A percentile compares a stretch with the other conserved stretches of the same genome.
These are phyloP conservation scores for Lymantria dispar DNA, from an alignment of 2,888 invertebrate species.

Conservation along the genomic window DNA sequence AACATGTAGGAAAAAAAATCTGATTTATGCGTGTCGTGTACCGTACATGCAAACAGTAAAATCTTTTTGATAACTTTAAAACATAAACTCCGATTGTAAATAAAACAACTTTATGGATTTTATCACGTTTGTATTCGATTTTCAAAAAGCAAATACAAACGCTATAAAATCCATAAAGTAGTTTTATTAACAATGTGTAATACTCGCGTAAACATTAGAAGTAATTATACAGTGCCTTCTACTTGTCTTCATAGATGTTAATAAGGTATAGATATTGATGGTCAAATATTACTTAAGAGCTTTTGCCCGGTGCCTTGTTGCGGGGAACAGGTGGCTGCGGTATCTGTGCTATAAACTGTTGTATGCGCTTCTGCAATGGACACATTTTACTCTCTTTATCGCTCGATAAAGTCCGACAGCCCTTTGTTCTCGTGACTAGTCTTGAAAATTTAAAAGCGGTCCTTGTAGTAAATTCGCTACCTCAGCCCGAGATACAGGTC, in stretches of 20 bases:
- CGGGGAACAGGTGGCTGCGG: constrained; percentile 51
- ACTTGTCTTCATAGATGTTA: background rate
- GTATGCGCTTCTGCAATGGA: constrained; percentile 59
- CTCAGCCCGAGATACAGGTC: constrained; percentile 47
- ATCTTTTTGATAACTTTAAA: too few species aligned
- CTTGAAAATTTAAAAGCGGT: constrained; percentile 73
- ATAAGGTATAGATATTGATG: background rate
- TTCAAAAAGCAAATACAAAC: too few species aligned
- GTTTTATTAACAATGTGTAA: too few species aligned
- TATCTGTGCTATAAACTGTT: constrained; percentile 51
- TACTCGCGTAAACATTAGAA: too few species aligned
- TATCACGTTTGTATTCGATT: too few species aligned
- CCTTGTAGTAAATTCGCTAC: constrained; percentile 61
- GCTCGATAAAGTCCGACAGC: constrained; percentile 62
- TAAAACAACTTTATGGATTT: too few species aligned
- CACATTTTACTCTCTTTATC: constrained; percentile 74
- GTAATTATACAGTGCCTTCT: too few species aligned
- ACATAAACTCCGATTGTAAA: too few species aligned
- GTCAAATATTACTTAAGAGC: constrained; percentile 28
- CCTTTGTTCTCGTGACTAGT: constrained; percentile 63
- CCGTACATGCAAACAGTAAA: too few species aligned
- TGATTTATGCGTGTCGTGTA: too few species aligned
- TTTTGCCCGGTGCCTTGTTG: constrained; percentile 13
- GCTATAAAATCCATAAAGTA: too few species aligned
- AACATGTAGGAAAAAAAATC: too few species aligned